Evolutionary conservation across 2,797 vertebrate genomes (phyloP).

Genomic region (Brotogeris chrysoptera): DNA sequence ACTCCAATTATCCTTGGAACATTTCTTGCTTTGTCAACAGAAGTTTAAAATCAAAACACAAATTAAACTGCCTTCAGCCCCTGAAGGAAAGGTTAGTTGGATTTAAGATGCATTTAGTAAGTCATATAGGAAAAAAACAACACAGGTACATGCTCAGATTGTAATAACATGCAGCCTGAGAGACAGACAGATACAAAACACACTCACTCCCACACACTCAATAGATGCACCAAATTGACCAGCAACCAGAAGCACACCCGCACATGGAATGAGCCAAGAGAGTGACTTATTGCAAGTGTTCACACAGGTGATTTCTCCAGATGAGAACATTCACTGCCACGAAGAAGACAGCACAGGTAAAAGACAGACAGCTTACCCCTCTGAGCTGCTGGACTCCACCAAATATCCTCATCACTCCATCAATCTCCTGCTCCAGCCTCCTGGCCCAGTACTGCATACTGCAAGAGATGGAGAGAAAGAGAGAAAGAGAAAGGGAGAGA

Average conservation of each 20-base stretch:
- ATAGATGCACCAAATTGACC: background rate
- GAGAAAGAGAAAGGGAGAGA: conserved; percentile 22
- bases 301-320: background rate
- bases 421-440: conserved; percentile 96
- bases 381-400: conserved; percentile 93
- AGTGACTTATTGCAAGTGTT: background rate
- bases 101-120: background rate
- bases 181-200: conserved; percentile 2
- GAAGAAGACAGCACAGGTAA: background rate
- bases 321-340: background rate
- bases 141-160: background rate
- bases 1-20: background rate
- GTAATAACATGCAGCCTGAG: background rate
- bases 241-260: background rate
- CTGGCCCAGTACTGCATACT: conserved; percentile 99
- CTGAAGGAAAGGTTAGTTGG: background rate
- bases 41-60: conserved; percentile 5
- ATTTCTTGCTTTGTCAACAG: background rate
- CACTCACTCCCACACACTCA: background rate
- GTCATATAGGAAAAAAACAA: background rate
- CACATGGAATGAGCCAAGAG: background rate
- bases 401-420: conserved; percentile 94
- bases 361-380: conserved; percentile 80
- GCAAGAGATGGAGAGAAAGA: conserved; percentile 48
- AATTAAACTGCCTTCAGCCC: background rate